Evolutionary conservation across 2,797 vertebrate genomes (phyloP).

Genomic region (Falco novaeseelandiae): DNA sequence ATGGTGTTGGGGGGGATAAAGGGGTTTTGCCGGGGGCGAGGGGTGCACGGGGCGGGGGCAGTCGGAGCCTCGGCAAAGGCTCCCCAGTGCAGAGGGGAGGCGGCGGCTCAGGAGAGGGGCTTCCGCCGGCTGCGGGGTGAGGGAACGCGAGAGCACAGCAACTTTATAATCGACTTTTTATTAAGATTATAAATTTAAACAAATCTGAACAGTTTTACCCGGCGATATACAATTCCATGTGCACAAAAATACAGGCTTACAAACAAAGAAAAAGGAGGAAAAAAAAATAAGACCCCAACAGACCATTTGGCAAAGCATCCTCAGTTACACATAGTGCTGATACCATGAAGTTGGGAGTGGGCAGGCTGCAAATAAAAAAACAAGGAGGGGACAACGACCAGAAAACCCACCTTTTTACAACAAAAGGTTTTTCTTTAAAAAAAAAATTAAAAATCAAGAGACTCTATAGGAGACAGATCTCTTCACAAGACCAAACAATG

Average conservation of each 20-base stretch:
- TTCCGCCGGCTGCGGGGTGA: not conserved
- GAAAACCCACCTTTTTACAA: conserved; percentile 90
- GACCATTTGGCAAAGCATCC: conserved; percentile 86
- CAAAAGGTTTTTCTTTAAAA: conserved; percentile 85
- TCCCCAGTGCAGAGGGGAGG: not conserved
- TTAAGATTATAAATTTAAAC: conserved; percentile 96
- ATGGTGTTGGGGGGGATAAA: not conserved
- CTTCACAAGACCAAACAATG: conserved; percentile 81
- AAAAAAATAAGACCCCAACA: conserved; percentile 40
- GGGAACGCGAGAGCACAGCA: not conserved
- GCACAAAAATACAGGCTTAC: conserved; percentile 91
- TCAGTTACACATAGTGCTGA: conserved; percentile 87
- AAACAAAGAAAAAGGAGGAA: conserved; percentile 81
- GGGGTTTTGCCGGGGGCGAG: not conserved
- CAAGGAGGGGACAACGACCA: not conserved
- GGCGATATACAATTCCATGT: conserved; percentile 92
- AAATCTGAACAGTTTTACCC: conserved; percentile 94
- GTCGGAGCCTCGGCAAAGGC: not conserved
- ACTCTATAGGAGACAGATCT: conserved; percentile 64
- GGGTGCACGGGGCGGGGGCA: too few species aligned
- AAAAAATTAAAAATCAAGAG: conserved; percentile 3
- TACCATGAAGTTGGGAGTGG: conserved; percentile 80
- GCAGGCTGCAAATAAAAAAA: conserved; percentile 67
- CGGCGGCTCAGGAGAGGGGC: not conserved
- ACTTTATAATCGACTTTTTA: conserved; percentile 80